Conservation (phyloP, 2,888 invertebrate species). For the Teleogryllus oceanicus region DNA sequence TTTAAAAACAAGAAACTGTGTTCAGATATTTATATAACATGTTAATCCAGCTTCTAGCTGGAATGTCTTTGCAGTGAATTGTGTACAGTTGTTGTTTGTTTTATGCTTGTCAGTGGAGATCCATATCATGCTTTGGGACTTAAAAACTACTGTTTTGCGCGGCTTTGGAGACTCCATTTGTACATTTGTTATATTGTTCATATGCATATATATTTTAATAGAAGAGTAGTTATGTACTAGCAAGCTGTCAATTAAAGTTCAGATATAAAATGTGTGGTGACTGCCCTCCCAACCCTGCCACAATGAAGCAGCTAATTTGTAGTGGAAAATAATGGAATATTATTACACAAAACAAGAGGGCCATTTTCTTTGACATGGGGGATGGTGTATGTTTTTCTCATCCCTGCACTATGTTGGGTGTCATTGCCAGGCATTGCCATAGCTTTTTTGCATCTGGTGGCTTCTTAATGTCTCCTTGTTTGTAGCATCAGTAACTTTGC, state of each 20-base stretch:
- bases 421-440: constrained; percentile 6
- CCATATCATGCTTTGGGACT: constrained; percentile 10
- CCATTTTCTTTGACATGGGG: background rate
- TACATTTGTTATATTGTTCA: constrained; percentile 8
- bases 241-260: constrained; percentile 11
- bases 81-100: constrained; percentile 18
- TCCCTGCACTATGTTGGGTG: constrained; percentile 5
- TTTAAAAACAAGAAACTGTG: background rate
- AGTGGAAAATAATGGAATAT: background rate
- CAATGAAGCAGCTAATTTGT: background rate
- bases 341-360: background rate
- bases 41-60: background rate
- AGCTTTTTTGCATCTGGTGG: constrained; percentile 10
- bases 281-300: constrained; percentile 18
- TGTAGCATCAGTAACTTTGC: background rate
- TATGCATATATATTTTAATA: constrained; percentile 18
- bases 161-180: constrained; percentile 18
- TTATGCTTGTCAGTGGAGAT: constrained; percentile 18
- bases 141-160: constrained; percentile 3
- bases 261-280: background rate
- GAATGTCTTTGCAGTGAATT: background rate
- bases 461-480: background rate
- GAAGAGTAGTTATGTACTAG: constrained; percentile 6
- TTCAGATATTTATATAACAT: background rate
- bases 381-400: too few relatives aligned